These are phyloP conservation scores for Pangasius mekongensis DNA, from an alignment of 2,797 vertebrate genomes.

Conservation along the genomic window DNA sequence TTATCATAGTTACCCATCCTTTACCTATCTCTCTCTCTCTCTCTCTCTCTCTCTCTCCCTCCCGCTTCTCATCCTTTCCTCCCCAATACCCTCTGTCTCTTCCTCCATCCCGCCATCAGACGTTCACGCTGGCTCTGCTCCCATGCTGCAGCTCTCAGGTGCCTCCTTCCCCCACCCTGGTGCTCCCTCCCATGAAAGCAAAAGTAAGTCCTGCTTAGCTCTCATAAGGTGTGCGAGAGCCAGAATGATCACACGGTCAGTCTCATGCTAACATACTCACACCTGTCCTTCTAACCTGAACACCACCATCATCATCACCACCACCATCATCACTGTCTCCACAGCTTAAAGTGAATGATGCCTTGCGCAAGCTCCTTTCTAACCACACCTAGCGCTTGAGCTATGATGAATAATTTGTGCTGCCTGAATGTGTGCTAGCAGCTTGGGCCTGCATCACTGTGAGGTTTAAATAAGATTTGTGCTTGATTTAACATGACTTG, in stretches of 20 bases:
- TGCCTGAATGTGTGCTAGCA: not conserved
- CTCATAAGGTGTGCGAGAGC: constrained; percentile 25
- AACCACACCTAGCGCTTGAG: not conserved
- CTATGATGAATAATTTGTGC: not conserved
- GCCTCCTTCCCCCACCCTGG: constrained; percentile 81
- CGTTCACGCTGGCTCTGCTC: constrained; percentile 81
- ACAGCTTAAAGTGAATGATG: not conserved
- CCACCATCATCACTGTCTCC: not conserved
- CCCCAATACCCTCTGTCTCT: constrained; percentile 37
- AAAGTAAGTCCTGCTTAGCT: constrained; percentile 77
- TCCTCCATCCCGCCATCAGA: constrained; percentile 72
- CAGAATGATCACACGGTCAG: constrained; percentile 2
- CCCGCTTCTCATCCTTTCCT: constrained; percentile 50
- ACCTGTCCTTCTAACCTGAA: constrained; percentile 19
- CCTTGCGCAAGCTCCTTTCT: not conserved
- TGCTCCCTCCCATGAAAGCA: constrained; percentile 78
- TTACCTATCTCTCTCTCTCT: constrained; percentile 54
- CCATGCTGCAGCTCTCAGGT: constrained; percentile 82
- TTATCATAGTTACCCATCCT: constrained; percentile 56
- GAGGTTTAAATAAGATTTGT: not conserved
- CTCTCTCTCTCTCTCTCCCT: constrained; percentile 47
- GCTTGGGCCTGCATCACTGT: not conserved
- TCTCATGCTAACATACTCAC: constrained; percentile 16
- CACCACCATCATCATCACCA: not conserved
- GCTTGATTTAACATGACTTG: not conserved